phyloP scores from a whole-genome alignment of 2,888 invertebrate species.

The Drosophila neutralis region DNA sequence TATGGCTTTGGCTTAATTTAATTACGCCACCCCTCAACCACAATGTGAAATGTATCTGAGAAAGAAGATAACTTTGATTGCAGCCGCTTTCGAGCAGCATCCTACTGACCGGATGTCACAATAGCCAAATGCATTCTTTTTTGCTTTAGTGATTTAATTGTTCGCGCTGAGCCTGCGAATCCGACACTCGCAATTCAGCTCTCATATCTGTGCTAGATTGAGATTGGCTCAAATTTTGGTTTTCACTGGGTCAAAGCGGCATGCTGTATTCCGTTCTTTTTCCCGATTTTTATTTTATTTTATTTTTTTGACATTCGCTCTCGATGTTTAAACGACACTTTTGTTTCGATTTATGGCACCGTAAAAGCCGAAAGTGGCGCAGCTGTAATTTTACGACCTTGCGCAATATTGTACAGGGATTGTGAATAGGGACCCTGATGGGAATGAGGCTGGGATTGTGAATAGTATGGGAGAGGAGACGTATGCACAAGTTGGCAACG shows the following conservation, averaged over 20 bases:
- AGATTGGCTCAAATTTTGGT: conserved; percentile 30
- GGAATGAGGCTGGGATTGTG: not conserved
- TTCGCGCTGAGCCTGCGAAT: conserved; percentile 32
- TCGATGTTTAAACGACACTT: conserved; percentile 73
- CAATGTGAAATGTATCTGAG: conserved; percentile 33
- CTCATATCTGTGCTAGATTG: conserved; percentile 25
- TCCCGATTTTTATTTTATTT: conserved; percentile 10
- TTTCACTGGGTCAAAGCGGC: conserved; percentile 2
- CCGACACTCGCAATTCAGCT: conserved; percentile 30
- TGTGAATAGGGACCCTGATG: not conserved
- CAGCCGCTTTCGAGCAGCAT: conserved; percentile 27
- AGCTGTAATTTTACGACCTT: conserved; percentile 69
- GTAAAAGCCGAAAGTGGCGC: conserved; percentile 72
- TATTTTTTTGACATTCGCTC: conserved; percentile 33
- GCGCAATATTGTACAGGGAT: conserved; percentile 36
- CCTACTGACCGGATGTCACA: conserved; percentile 31
- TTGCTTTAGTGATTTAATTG: conserved; percentile 45
- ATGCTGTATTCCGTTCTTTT: conserved; percentile 5
- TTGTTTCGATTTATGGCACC: conserved; percentile 75
- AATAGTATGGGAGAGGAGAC: not conserved
- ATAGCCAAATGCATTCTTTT: conserved; percentile 38
- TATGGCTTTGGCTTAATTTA: conserved; percentile 64
- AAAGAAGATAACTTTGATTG: conserved; percentile 39
- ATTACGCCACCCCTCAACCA: conserved; percentile 49
- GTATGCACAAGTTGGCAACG: conserved; percentile 39